A percentile compares a stretch with the other conserved stretches of the same genome.
These are phyloP conservation scores for Anoplophora glabripennis DNA, from an alignment of 1,140 invertebrate genomes.

Conservation along the genomic window DNA sequence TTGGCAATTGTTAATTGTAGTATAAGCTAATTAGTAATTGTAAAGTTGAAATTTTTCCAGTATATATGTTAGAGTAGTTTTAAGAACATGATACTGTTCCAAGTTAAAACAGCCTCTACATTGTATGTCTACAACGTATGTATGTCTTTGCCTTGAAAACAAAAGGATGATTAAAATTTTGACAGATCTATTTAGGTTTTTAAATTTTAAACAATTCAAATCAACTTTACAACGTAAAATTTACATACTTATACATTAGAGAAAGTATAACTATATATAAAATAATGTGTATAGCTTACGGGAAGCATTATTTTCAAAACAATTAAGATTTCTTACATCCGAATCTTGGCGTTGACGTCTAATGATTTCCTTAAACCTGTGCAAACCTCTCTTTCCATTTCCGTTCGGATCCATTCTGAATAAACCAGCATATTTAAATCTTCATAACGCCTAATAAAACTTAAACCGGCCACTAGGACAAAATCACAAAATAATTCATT, in stretches of 20 bases:
- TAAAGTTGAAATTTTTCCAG: too few species aligned
- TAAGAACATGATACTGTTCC: too few species aligned
- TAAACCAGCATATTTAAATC: conserved; percentile 13
- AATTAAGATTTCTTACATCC: conserved; percentile 51
- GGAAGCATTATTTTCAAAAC: background rate
- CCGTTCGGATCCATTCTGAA: conserved; percentile 52
- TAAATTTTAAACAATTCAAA: background rate
- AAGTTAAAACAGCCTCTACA: too few species aligned
- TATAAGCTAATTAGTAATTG: too few species aligned
- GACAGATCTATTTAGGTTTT: background rate
- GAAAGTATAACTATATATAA: conserved; percentile 4
- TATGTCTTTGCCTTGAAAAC: background rate
- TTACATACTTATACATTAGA: background rate
- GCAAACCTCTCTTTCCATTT: conserved; percentile 51
- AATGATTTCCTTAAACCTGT: conserved; percentile 51
- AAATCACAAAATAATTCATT: too few species aligned
- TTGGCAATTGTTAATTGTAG: too few species aligned
- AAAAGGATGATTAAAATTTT: background rate
- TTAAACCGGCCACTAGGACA: too few species aligned
- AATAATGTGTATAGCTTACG: too few species aligned
- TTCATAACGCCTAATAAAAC: background rate
- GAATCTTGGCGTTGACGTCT: conserved; percentile 55
- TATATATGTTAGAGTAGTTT: too few species aligned
- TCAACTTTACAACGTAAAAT: background rate
- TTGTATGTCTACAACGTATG: too few species aligned